Base-by-base conservation (phyloP, 2,797 vertebrate species). In the Enteromius paludinosus region DNA sequence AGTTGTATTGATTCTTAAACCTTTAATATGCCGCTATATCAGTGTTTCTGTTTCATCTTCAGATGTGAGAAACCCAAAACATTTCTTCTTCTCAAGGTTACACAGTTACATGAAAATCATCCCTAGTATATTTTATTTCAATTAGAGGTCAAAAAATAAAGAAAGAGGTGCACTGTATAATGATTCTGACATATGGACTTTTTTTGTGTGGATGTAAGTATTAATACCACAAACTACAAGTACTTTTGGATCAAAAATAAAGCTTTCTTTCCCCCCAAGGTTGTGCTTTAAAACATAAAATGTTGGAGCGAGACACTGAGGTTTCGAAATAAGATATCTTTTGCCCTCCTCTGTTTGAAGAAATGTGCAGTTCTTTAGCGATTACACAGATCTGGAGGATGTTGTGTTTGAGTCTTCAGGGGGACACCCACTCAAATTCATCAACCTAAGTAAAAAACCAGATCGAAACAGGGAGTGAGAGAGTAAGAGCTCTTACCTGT, bases 371-470 rank as follows among this genome's bases (percentile, higher is more conserved):
- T 89, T 76, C 25, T 43, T 20, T 71, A 92, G 87, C 79, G 61
- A 85, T 94, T 92, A 83, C 87, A 90, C 91, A 91, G 91, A 92
- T 84, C 90, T 84, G 87, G 90, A 77, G 90, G 92, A 93, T 94
- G 93, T 94, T 94, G 88, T 92, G 91, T 86, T 79, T 90, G 86
- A 87, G 91, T 88, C 90, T 90, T 89, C 79, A 83, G 92, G 93
- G 92, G 93, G 88, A 90, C 93, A 92, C 90, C 93, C 92, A 91
- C 93, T 88, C 93, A 93, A 89, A 91, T 93, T 89, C 88, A 93
- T 91, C 89, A 90, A 68, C 10, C 84, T 92, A 85, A 95, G 85
- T 90, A 89, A 87, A 85, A 94, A 93, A 95, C 76, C 94, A 95
- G 94, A 94, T 91, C 12, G 4, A 54, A 65, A 81, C 38, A 38